These are phyloP conservation scores for Desoria tigrina DNA, from an alignment of 2,888 invertebrate species.

Conservation along the genomic window DNA sequence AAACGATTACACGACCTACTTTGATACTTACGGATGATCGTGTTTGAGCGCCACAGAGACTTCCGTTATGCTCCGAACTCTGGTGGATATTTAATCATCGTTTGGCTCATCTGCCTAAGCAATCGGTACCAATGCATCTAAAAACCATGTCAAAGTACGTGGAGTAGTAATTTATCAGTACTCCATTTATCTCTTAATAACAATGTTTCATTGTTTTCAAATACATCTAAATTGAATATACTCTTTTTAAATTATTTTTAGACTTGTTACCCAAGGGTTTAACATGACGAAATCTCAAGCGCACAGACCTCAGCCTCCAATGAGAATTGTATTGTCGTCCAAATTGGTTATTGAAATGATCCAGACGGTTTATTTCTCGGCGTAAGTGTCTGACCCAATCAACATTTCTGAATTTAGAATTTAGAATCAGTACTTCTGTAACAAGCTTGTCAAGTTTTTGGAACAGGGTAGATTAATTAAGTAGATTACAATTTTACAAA, in stretches of 20 bases:
- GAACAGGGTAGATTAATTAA: no score
- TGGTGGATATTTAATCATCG: constrained; percentile 52
- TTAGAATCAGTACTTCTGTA: no score
- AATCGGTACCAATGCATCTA: constrained; percentile 45
- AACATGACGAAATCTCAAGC: constrained; percentile 63
- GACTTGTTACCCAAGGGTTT: constrained; percentile 82
- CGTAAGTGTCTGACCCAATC: constrained; percentile 60
- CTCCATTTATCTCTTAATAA: constrained; percentile 4
- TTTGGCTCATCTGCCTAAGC: constrained; percentile 44
- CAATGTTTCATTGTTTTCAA: not conserved
- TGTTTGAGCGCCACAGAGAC: constrained; percentile 48
- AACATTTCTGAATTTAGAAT: no score
- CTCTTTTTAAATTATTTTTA: constrained; percentile 56
- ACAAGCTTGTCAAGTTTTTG: no score
- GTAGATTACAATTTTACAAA: constrained; percentile 3
- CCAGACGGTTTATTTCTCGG: constrained; percentile 85
- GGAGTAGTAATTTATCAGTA: no score
- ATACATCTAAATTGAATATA: not conserved
- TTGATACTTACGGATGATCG: constrained; percentile 48
- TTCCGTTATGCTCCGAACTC: constrained; percentile 48
- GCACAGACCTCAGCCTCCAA: constrained; percentile 62
- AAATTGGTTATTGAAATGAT: constrained; percentile 84
- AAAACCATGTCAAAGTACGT: constrained; percentile 49
- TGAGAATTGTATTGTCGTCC: constrained; percentile 79
- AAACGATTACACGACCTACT: constrained; percentile 38